Conservation (phyloP, 2,113 vertebrate species). For the Pica pica region DNA sequence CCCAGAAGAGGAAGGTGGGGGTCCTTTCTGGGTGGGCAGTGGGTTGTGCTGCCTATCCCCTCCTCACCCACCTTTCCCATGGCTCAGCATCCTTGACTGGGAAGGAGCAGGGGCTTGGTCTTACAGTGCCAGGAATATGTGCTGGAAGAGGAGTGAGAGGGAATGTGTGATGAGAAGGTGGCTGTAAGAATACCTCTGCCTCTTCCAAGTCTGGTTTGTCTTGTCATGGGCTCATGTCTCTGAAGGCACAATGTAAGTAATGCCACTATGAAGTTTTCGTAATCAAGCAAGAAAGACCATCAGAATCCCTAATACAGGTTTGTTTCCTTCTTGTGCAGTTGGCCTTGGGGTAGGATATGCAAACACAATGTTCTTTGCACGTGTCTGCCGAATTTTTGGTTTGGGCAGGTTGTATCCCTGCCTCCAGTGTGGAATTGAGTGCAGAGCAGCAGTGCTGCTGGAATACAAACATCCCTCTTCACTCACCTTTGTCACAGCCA, state of each 20-base stretch:
- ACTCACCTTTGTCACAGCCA: background rate
- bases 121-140: background rate
- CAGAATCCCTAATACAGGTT: background rate
- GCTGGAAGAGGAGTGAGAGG: background rate
- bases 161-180: background rate
- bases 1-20: background rate
- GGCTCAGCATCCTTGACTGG: background rate
- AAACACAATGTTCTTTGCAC: background rate
- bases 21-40: background rate
- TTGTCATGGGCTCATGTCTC: accelerated
- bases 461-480: background rate
- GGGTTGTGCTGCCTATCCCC: background rate
- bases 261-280: background rate
- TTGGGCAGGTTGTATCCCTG: background rate
- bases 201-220: background rate
- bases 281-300: background rate
- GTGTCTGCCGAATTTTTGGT: background rate
- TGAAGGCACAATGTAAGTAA: background rate
- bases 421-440: accelerated
- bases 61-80: background rate
- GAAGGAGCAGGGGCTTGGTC: background rate
- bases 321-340: background rate
- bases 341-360: background rate
- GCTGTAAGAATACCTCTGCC: background rate
- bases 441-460: background rate